These are phyloP conservation scores for Oreochromis tanganicae DNA, from an alignment of 2,113 vertebrate species.

Conservation along the genomic window DNA sequence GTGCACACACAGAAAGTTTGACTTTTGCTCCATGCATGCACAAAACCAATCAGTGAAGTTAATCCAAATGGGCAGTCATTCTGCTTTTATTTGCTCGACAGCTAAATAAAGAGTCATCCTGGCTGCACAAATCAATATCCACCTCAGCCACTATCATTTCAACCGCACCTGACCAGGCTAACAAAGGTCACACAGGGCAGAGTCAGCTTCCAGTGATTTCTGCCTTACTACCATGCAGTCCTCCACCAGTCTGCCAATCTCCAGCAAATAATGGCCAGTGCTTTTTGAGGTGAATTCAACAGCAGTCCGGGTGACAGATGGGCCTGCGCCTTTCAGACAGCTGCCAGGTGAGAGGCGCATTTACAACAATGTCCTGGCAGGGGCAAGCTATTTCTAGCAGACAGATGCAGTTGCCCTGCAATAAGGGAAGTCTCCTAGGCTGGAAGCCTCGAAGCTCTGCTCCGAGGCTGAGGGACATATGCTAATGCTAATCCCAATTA, in stretches of 20 bases:
- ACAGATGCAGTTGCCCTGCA: slow-evolving; percentile 16
- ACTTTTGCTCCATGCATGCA: not conserved
- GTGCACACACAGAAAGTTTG: not conserved
- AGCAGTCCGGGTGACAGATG: slow-evolving; percentile 61
- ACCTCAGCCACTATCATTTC: not conserved
- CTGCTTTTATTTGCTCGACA: not conserved
- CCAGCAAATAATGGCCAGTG: slow-evolving; percentile 7
- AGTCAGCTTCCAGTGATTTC: slow-evolving; percentile 1
- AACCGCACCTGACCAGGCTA: not conserved
- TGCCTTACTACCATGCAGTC: not conserved
- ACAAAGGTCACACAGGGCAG: slow-evolving; percentile 9
- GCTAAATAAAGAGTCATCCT: not conserved
- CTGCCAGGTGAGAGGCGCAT: slow-evolving; percentile 55
- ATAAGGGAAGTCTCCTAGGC: slow-evolving; percentile 5
- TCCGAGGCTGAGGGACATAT: slow-evolving; percentile 24
- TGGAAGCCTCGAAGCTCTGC: not conserved
- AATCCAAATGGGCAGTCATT: not conserved
- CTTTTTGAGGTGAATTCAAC: slow-evolving; percentile 41
- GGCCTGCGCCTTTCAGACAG: slow-evolving; percentile 42
- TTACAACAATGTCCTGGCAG: slow-evolving; percentile 49
- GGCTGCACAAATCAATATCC: slow-evolving; percentile 14
- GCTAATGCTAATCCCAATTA: slow-evolving; percentile 65
- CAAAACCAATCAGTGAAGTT: not conserved
- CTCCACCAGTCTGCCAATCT: slow-evolving; percentile 25
- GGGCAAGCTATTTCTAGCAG: slow-evolving; percentile 33